Base-by-base conservation (phyloP, 2,888 invertebrate species). In the Camptogramma bilineatum region DNA sequence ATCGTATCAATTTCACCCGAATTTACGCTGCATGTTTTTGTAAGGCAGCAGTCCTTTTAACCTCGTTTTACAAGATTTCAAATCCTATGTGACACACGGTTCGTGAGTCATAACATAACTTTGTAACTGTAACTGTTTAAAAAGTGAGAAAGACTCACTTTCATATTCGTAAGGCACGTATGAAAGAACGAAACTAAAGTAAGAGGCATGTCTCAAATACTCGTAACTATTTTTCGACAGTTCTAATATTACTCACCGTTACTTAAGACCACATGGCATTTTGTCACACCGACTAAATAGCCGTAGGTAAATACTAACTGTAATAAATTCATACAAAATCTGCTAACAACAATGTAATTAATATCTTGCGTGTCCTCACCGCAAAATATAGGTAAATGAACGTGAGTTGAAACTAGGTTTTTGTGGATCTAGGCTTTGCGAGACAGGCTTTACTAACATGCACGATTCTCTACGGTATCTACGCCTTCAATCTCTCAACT, bases 321-420 rank as follows among this genome's bases (percentile, higher is more conserved):
- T 7, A 39, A 13, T 13, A 13, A 39, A 1, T 10, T 24, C 8
- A 4, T 13, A 39, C 13, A 10, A 10, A 17, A 34, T 54, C 17
- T 44, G 54, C 24, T 4, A 17, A 16, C 7, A 28, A 46, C 44
- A 54, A 54, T 19, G 10, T 18, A 39, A 39, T 16, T 18, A 31
- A 28, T 19, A 31, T 19, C 21, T 54, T 55, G 72, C 72, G 73
- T 69, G 73, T 74, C 70, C 70, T 68, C 70, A 72, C 83, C 80
- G 73, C 81, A 75, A 82, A 84, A 44, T 44, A 17, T 80, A 82
- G 78, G 75, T 73, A 74, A 73, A 71, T 78, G 9, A 8, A 31
- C 31, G 72, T 75, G 72, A 73, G 71, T 73, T 62, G 64, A 73
- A 81, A 80, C 74, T 78, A 63, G 75, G 77, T 79, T 84, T 81